Percentiles rank a stretch among this genome's conserved stretches.
Evolutionary conservation across 2,888 invertebrate species (phyloP).

Genomic region (Caenorhabditis virilis): DNA sequence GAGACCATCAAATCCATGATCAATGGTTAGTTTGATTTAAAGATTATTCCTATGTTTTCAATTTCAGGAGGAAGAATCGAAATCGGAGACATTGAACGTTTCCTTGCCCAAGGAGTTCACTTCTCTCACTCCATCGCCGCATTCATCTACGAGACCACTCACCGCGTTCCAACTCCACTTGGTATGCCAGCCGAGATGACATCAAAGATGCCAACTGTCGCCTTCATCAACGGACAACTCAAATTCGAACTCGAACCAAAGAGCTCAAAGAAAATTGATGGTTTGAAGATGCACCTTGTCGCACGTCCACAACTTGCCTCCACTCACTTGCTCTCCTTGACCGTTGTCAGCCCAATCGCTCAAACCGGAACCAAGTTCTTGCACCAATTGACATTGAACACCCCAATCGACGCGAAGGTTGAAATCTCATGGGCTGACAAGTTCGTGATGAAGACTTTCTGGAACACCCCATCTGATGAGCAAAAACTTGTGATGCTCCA

Average conservation of each 20-base stretch:
- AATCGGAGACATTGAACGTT: slow-evolving; percentile 40
- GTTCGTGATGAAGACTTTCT: slow-evolving; percentile 25
- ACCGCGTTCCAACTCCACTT: slow-evolving; percentile 42
- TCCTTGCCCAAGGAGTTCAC: slow-evolving; percentile 36
- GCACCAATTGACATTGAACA: slow-evolving; percentile 43
- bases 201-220: slow-evolving; percentile 52
- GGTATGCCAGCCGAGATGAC: slow-evolving; percentile 54
- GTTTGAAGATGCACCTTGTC: slow-evolving; percentile 40
- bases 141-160: slow-evolving; percentile 48
- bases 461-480: slow-evolving; percentile 39
- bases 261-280: slow-evolving; percentile 41
- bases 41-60: no score
- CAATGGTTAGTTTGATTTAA: no score
- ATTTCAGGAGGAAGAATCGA: slow-evolving; percentile 46
- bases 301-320: slow-evolving; percentile 47
- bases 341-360: slow-evolving; percentile 48
- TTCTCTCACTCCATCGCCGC: slow-evolving; percentile 37
- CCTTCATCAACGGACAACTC: slow-evolving; percentile 43
- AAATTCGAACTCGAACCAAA: slow-evolving; percentile 48
- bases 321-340: slow-evolving; percentile 48
- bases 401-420: slow-evolving; percentile 40
- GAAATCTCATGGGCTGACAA: slow-evolving; percentile 42
- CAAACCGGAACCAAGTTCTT: slow-evolving; percentile 56
- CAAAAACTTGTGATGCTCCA: slow-evolving; percentile 43
- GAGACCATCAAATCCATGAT: slow-evolving; percentile 69